Conservation (phyloP, 2,888 invertebrate species). For the Andrena bicolor region DNA sequence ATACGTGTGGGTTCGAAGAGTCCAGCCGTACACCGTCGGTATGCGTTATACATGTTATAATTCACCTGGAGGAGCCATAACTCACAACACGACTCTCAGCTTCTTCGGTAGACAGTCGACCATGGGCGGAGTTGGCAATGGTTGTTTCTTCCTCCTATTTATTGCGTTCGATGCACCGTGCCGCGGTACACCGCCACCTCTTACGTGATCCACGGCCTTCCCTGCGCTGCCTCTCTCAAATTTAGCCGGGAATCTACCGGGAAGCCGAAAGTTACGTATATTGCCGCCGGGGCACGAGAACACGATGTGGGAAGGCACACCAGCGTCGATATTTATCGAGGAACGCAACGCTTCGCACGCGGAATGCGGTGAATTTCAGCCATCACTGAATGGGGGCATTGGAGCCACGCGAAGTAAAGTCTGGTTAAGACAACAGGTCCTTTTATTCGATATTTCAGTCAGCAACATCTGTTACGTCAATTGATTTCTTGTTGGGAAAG, state of each 20-base stretch:
- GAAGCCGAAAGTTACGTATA: conserved; percentile 41
- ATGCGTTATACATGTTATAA: conserved; percentile 82
- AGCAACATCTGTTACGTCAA: neutral
- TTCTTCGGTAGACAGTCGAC: conserved; percentile 80
- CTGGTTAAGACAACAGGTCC: neutral
- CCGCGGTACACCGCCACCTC: conserved; percentile 55
- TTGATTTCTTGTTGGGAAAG: neutral
- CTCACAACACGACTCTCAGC: conserved; percentile 76
- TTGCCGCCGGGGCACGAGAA: conserved; percentile 10
- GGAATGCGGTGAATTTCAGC: conserved; percentile 20
- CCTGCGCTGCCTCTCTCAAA: conserved; percentile 35
- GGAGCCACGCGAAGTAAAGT: conserved; percentile 1
- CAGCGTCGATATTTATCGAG: conserved; percentile 45
- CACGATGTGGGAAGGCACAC: conserved; percentile 14
- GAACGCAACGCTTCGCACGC: conserved; percentile 22
- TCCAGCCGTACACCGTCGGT: conserved; percentile 68
- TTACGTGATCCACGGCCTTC: conserved; percentile 55
- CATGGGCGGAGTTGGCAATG: conserved; percentile 78
- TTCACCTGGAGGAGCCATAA: conserved; percentile 81
- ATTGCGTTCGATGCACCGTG: conserved; percentile 72
- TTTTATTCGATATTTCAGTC: neutral
- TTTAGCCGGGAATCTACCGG: conserved; percentile 52
- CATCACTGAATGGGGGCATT: neutral
- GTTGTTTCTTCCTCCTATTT: conserved; percentile 75
- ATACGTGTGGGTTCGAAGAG: conserved; percentile 66